Conservation (phyloP, 2,113 vertebrate genomes). For the Gopherus evgoodei region DNA sequence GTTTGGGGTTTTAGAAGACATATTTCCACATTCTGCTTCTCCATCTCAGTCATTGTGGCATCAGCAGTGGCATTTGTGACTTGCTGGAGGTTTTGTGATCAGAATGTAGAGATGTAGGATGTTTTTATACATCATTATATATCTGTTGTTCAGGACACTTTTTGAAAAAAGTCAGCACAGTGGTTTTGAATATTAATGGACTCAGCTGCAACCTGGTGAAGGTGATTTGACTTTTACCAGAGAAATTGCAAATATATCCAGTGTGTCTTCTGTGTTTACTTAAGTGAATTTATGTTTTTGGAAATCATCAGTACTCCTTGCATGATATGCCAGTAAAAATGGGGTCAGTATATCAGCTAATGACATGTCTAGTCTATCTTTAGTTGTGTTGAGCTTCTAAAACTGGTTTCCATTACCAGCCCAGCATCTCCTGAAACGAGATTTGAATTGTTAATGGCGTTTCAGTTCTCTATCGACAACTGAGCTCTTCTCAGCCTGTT, state of each 20-base stretch:
- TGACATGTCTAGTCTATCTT: constrained; percentile 49
- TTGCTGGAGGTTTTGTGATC: neutral
- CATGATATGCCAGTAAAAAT: constrained; percentile 13
- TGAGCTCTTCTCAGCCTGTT: neutral
- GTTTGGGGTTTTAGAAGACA: neutral
- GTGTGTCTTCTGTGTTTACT: neutral
- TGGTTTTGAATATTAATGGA: constrained; percentile 2
- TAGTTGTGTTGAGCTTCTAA: neutral
- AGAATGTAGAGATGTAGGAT: neutral
- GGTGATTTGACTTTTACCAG: constrained; percentile 2
- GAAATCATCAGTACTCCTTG: constrained; percentile 16
- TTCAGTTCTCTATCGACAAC: neutral
- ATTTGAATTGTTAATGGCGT: constrained; percentile 19
- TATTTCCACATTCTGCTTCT: neutral
- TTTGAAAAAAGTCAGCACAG: neutral
- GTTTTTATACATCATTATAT: neutral
- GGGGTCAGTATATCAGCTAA: neutral
- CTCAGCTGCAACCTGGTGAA: neutral
- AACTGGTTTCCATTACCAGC: constrained; percentile 48
- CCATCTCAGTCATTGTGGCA: neutral
- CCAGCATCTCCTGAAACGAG: constrained; percentile 53
- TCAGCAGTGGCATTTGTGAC: neutral
- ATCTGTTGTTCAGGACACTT: neutral
- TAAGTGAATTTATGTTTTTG: constrained; percentile 33
- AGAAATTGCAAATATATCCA: neutral